Percentiles rank a stretch among this genome's conserved stretches.
Evolutionary conservation across 2,113 vertebrate genomes (phyloP).

Genomic region (Bubalus kerabau): DNA sequence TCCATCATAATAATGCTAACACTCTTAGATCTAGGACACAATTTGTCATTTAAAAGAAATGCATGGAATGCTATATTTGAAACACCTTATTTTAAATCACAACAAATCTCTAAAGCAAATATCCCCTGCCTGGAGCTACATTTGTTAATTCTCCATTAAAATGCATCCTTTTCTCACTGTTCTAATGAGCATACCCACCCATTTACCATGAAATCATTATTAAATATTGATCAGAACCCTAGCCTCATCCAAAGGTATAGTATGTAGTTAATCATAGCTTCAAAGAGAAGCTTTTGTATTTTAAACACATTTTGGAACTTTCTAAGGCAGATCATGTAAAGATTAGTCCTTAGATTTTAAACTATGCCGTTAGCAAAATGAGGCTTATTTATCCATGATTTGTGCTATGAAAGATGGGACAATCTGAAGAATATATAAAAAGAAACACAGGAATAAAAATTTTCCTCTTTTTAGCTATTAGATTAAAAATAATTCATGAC

Average conservation of each 20-base stretch:
- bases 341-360: background rate
- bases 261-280: conserved; percentile 63
- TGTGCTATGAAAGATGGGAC: background rate
- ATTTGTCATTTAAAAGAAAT: conserved; percentile 61
- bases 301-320: conserved; percentile 43
- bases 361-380: background rate
- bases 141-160: conserved; percentile 76
- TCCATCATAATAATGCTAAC: conserved; percentile 53
- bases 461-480: background rate
- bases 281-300: conserved; percentile 46
- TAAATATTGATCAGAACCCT: conserved; percentile 65
- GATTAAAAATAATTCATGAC: background rate
- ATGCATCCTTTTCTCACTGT: conserved; percentile 52
- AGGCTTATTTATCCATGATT: conserved; percentile 11
- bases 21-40: conserved; percentile 45
- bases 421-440: background rate
- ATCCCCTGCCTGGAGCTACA: conserved; percentile 36
- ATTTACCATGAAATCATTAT: conserved; percentile 68
- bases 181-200: conserved; percentile 66
- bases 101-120: conserved; percentile 65
- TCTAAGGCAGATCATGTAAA: conserved; percentile 34
- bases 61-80: conserved; percentile 51
- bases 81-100: conserved; percentile 62
- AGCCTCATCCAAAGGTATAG: conserved; percentile 47
- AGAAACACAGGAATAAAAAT: background rate